Evolutionary conservation across 2,888 invertebrate genomes (phyloP).

Genomic region (Cephus nigrinus): DNA sequence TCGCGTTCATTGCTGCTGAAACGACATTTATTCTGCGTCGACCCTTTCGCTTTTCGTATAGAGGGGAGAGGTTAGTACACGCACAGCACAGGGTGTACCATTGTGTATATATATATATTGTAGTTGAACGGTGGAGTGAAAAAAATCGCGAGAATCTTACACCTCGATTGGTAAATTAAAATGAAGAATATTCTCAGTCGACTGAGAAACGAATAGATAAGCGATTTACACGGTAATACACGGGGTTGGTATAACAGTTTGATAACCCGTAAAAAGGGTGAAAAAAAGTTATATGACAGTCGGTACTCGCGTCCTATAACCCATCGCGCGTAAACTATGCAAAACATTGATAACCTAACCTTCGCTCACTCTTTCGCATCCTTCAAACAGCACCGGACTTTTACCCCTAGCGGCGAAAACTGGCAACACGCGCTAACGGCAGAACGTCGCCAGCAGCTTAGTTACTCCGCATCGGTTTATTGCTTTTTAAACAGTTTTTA

Average conservation of each 20-base stretch:
- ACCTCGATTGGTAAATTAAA: neutral
- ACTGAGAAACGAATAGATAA: neutral
- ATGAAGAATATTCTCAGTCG: neutral
- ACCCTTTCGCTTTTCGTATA: neutral
- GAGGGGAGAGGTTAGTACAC: neutral
- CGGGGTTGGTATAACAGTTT: neutral
- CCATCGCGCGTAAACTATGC: neutral
- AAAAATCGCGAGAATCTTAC: neutral
- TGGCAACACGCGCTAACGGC: neutral
- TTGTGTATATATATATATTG: neutral
- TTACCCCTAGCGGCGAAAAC: neutral
- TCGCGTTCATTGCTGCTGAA: constrained; percentile 5
- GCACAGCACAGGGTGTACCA: neutral
- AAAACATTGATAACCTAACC: neutral
- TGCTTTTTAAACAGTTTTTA: neutral
- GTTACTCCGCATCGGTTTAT: neutral
- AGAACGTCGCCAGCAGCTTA: neutral
- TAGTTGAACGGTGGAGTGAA: neutral
- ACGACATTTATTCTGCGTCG: constrained; percentile 3
- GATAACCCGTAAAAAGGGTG: neutral
- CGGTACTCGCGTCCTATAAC: neutral
- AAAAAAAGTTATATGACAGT: neutral
- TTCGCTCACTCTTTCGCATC: neutral
- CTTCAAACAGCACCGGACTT: neutral
- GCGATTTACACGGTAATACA: neutral